These are phyloP conservation scores for Boulengeromyrus knoepffleri DNA, from an alignment of 2,113 vertebrate genomes.

Conservation along the genomic window DNA sequence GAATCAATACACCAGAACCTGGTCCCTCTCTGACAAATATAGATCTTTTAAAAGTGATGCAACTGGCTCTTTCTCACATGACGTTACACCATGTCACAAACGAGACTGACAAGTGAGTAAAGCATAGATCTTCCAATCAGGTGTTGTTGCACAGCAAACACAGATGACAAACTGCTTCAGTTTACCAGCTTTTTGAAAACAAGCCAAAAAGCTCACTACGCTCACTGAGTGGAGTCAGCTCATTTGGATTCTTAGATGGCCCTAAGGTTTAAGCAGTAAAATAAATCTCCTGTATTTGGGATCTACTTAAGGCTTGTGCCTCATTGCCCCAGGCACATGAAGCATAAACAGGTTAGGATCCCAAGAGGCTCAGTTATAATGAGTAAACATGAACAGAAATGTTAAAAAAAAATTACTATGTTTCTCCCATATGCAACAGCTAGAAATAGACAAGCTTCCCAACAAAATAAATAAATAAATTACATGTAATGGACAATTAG, in stretches of 20 bases:
- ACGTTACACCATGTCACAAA: neutral
- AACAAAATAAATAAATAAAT: neutral
- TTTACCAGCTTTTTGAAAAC: conserved; percentile 17
- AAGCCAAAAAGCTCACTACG: conserved; percentile 23
- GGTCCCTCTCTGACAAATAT: neutral
- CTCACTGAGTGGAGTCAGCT: conserved; percentile 43
- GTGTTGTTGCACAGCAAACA: neutral
- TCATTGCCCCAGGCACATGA: neutral
- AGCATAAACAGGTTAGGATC: neutral
- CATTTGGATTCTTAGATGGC: conserved; percentile 48
- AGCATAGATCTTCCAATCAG: neutral
- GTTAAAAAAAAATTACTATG: neutral
- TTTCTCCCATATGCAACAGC: neutral
- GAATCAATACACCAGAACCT: neutral
- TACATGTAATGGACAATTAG: neutral
- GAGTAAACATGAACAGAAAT: neutral
- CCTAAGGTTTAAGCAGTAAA: conserved; percentile 52
- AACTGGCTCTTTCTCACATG: neutral
- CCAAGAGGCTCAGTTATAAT: neutral
- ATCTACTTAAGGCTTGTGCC: neutral
- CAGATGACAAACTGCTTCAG: conserved; percentile 25
- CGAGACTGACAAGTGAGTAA: neutral
- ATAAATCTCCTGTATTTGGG: conserved; percentile 34
- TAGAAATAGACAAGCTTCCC: neutral
- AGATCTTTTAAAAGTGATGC: neutral